Conservation (phyloP, 1,140 invertebrate genomes). For the Chrysoperla carnea region DNA sequence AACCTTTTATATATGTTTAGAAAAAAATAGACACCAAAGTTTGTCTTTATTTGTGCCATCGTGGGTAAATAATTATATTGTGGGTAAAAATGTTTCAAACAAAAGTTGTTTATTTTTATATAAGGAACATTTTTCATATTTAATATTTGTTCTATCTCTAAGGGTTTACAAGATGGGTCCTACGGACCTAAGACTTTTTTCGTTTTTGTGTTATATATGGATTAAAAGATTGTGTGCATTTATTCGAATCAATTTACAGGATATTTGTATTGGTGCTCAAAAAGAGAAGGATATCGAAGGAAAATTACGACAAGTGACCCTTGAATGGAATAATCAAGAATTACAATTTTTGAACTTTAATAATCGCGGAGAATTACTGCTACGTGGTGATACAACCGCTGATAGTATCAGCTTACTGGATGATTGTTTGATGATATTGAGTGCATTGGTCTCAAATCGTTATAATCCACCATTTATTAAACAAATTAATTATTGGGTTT, state of each 20-base stretch:
- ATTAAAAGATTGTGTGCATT: too few species aligned
- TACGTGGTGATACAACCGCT: constrained; percentile 84
- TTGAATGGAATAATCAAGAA: constrained; percentile 87
- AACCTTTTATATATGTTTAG: too few species aligned
- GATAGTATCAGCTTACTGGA: constrained; percentile 89
- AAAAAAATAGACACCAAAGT: too few species aligned
- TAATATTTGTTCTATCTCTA: too few species aligned
- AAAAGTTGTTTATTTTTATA: too few species aligned
- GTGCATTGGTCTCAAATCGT: constrained; percentile 81
- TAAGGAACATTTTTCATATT: too few species aligned
- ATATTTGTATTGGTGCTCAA: constrained; percentile 95
- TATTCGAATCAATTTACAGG: constrained; percentile 40
- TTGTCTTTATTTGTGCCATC: too few species aligned
- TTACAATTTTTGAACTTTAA: constrained; percentile 91
- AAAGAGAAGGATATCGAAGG: constrained; percentile 97
- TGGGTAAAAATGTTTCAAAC: too few species aligned
- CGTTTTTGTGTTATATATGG: too few species aligned
- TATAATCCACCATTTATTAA: constrained; percentile 95
- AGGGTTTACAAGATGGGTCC: too few species aligned
- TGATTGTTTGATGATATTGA: constrained; percentile 89
- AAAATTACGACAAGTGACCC: constrained; percentile 83
- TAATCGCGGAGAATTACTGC: constrained; percentile 78
- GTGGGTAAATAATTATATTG: too few species aligned
- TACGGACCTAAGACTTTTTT: too few species aligned
- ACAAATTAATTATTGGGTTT: constrained; percentile 91